Conservation (phyloP, 2,797 vertebrate genomes). For the Brotogeris chrysoptera region DNA sequence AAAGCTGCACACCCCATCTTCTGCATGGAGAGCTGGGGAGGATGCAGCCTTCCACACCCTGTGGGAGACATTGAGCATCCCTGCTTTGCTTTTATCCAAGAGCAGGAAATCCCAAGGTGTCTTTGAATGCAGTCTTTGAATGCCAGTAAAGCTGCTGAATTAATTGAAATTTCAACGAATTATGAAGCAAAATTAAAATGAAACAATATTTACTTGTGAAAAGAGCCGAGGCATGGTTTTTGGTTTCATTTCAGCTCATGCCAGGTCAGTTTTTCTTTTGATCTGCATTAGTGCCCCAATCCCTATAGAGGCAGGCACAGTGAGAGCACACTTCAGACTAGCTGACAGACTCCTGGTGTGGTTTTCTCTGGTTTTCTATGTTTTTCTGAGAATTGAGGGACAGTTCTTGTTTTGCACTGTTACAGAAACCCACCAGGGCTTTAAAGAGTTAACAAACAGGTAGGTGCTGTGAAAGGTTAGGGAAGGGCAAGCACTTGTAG, state of each 20-base stretch:
- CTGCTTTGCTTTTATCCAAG: neutral
- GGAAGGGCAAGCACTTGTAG: rapidly evolving
- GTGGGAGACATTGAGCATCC: neutral
- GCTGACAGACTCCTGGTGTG: slow-evolving; percentile 20
- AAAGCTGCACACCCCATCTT: neutral
- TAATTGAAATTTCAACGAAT: neutral
- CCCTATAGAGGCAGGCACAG: neutral
- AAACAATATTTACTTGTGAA: neutral
- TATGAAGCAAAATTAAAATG: neutral
- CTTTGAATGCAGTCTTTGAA: neutral
- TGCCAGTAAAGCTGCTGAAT: neutral
- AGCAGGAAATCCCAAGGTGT: neutral
- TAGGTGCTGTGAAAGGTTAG: neutral
- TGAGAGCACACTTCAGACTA: neutral
- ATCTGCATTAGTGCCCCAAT: neutral
- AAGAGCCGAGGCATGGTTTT: neutral
- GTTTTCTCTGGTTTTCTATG: slow-evolving; percentile 57
- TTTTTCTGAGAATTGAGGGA: slow-evolving; percentile 38
- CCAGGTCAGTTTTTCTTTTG: neutral
- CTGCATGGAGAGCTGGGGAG: neutral
- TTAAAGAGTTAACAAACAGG: slow-evolving; percentile 24
- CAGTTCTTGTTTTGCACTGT: slow-evolving; percentile 52
- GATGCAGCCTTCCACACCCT: rapidly evolving
- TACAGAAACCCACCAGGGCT: slow-evolving; percentile 23
- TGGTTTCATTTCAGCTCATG: neutral